A percentile compares a stretch with the other conserved stretches of the same genome.
phyloP scores from a whole-genome alignment of 1,140 invertebrate genomes.

The Bilobella aurantiaca region DNA sequence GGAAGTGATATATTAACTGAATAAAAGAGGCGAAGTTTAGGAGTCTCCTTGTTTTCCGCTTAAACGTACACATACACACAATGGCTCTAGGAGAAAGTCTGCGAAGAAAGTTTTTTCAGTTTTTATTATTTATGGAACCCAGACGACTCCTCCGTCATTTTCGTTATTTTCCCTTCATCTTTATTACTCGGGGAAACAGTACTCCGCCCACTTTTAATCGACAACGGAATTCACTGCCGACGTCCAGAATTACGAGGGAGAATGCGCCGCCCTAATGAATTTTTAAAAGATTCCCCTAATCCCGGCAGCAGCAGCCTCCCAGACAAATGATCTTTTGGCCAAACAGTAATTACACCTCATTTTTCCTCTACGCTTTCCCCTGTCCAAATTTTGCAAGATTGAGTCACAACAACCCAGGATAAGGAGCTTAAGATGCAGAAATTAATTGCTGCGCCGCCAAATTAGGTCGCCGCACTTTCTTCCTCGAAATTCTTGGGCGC shows the following conservation, averaged over 20 bases:
- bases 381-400: too few species aligned
- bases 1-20: constrained; percentile 2
- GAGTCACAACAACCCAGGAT: too few species aligned
- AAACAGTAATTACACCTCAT: too few species aligned
- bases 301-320: neutral
- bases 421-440: too few species aligned
- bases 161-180: neutral
- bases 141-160: neutral
- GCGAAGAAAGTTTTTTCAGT: neutral
- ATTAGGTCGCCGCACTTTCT: too few species aligned
- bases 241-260: too few species aligned
- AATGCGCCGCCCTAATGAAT: neutral
- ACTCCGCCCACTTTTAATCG: neutral
- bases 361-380: too few species aligned
- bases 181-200: neutral
- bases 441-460: too few species aligned
- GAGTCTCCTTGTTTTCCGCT: neutral
- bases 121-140: constrained; percentile 4
- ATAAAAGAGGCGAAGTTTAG: neutral
- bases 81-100: neutral
- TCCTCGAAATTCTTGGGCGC: too few species aligned
- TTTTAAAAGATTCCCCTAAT: neutral
- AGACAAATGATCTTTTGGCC: too few species aligned
- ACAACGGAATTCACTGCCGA: too few species aligned
- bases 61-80: neutral